phyloP scores from a whole-genome alignment of 2,113 vertebrate genomes.

The Puffinus mauretanicus region DNA sequence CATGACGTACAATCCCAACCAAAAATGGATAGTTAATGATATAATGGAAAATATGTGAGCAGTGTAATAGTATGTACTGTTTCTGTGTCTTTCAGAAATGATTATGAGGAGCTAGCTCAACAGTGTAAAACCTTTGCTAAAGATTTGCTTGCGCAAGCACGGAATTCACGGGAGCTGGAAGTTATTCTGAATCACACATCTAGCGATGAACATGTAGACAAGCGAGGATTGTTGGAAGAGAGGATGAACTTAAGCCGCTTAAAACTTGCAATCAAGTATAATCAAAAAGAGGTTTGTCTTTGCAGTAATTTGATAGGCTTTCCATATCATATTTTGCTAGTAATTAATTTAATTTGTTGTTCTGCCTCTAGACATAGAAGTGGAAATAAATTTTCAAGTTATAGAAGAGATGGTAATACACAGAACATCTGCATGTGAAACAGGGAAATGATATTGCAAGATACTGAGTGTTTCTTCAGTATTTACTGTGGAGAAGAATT shows the following conservation, averaged over 20 bases:
- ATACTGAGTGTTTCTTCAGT: neutral
- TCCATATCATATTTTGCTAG: neutral
- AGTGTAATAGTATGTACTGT: neutral
- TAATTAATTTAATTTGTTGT: neutral
- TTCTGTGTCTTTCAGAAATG: conserved; percentile 81
- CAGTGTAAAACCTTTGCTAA: conserved; percentile 99
- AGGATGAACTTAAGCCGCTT: conserved; percentile 98
- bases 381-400: neutral
- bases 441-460: neutral
- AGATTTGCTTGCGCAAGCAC: conserved; percentile 96
- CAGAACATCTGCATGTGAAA: neutral
- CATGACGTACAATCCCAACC: neutral
- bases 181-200: conserved; percentile 97
- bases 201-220: conserved; percentile 90
- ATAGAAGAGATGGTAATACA: neutral
- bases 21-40: neutral
- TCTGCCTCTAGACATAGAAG: neutral
- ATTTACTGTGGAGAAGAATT: neutral
- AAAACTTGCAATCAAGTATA: conserved; percentile 98
- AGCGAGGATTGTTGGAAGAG: conserved; percentile 93
- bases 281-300: conserved; percentile 93
- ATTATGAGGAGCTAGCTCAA: conserved; percentile 95
- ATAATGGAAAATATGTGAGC: neutral
- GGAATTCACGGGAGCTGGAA: conserved; percentile 96
- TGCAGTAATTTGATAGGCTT: neutral